A percentile compares a stretch with the other conserved stretches of the same genome.
These are phyloP conservation scores for Creontiades dilutus DNA, from an alignment of 2,888 invertebrate genomes.

Conservation along the genomic window DNA sequence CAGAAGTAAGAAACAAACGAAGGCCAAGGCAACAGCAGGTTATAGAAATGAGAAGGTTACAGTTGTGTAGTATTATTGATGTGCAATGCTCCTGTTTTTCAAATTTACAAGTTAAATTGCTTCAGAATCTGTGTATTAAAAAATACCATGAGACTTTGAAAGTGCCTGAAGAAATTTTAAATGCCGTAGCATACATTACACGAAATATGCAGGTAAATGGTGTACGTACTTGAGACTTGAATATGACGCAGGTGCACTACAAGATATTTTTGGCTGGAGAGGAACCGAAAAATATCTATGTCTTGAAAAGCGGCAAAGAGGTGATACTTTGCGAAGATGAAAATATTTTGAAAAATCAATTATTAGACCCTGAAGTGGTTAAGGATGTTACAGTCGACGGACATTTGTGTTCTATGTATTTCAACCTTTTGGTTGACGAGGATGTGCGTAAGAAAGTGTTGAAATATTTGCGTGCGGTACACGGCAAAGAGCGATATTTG, in stretches of 20 bases:
- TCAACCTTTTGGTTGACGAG: not conserved
- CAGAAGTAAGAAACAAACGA: too few relatives aligned
- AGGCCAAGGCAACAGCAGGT: too few relatives aligned
- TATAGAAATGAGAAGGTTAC: too few relatives aligned
- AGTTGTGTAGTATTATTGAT: too few relatives aligned
- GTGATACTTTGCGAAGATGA: not conserved
- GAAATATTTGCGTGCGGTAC: not conserved
- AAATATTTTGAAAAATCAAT: not conserved
- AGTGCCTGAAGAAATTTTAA: too few relatives aligned
- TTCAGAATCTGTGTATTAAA: too few relatives aligned
- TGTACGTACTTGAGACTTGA: too few relatives aligned
- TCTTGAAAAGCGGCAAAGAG: not conserved
- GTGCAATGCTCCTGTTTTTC: too few relatives aligned
- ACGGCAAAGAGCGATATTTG: not conserved
- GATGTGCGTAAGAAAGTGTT: not conserved
- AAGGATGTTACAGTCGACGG: constrained; percentile 33
- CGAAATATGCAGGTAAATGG: too few relatives aligned
- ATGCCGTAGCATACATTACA: too few relatives aligned
- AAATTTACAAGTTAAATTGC: too few relatives aligned
- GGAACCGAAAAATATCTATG: constrained; percentile 17
- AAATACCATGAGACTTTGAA: too few relatives aligned
- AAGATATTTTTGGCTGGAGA: not conserved
- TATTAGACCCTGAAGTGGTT: constrained; percentile 3
- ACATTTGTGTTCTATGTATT: constrained; percentile 51
- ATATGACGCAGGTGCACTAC: constrained; percentile 35